A percentile compares a stretch with the other conserved stretches of the same genome.
These are phyloP conservation scores for Penaeus chinensis DNA, from an alignment of 1,140 invertebrate genomes.

Conservation along the genomic window DNA sequence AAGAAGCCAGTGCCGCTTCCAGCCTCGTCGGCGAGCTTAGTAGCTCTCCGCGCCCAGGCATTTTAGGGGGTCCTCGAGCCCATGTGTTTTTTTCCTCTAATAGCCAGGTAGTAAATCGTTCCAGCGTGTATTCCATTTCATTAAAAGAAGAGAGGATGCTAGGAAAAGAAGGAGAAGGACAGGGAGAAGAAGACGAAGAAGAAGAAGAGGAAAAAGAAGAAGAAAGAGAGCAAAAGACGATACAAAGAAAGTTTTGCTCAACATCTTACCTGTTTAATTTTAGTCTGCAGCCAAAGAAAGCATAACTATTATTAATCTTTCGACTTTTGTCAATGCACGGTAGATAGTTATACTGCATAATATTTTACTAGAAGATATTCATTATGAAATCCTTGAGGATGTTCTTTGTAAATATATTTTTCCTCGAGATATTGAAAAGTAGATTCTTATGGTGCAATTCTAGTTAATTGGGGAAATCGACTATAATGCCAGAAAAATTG, in stretches of 20 bases:
- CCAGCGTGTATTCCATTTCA: not conserved
- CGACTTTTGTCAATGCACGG: no score
- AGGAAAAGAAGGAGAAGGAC: not conserved
- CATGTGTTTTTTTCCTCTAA: not conserved
- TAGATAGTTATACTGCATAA: no score
- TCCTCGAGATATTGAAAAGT: no score
- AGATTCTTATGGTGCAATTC: no score
- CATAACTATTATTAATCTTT: no score
- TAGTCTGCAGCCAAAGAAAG: no score
- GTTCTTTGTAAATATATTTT: no score
- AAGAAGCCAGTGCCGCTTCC: slow-evolving; percentile 55
- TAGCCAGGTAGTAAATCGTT: not conserved
- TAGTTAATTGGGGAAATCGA: no score
- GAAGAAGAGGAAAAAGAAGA: not conserved
- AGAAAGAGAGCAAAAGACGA: not conserved
- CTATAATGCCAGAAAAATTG: no score
- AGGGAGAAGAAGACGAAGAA: not conserved
- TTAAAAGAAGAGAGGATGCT: not conserved
- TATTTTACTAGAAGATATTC: no score
- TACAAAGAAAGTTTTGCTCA: not conserved
- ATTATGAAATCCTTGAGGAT: no score
- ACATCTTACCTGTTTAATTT: not conserved
- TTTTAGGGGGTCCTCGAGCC: slow-evolving; percentile 9
- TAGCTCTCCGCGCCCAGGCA: slow-evolving; percentile 45
- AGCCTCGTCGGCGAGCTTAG: slow-evolving; percentile 32